These are phyloP conservation scores for Fistularia commersonii DNA, from an alignment of 2,797 vertebrate species.

Conservation along the genomic window DNA sequence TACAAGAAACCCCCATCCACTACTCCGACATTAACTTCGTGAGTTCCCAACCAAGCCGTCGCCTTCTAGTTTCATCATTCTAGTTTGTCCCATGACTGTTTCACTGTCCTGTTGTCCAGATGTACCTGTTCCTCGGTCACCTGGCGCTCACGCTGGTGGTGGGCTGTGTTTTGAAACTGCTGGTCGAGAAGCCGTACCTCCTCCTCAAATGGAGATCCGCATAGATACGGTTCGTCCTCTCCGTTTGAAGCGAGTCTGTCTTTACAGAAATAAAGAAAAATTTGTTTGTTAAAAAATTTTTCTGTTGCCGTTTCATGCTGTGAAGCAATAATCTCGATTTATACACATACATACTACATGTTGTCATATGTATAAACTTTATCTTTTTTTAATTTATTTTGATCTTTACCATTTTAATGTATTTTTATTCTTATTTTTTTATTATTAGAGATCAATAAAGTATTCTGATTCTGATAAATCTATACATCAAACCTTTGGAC, in stretches of 20 bases:
- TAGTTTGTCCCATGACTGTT: not conserved
- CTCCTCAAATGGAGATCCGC: conserved; percentile 50
- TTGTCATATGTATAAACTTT: no score
- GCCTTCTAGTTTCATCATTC: not conserved
- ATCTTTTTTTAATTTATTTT: no score
- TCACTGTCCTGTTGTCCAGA: conserved; percentile 58
- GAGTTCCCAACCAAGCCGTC: conserved; percentile 52
- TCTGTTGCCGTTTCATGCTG: no score
- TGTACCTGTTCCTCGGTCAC: conserved; percentile 82
- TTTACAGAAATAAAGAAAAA: not conserved
- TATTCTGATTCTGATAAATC: no score
- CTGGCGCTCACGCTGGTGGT: conserved; percentile 66
- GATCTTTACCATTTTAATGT: no score
- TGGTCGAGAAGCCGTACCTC: conserved; percentile 79
- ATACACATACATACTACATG: no score
- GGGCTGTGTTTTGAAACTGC: conserved; percentile 71
- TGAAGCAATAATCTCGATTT: no score
- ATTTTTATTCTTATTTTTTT: no score
- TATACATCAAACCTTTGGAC: no score
- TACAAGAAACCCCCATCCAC: conserved; percentile 81
- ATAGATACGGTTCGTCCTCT: not conserved
- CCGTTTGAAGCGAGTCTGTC: conserved; percentile 1
- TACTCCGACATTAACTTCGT: conserved; percentile 83
- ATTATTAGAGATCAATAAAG: no score
- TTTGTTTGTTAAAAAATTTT: no score